These are phyloP conservation scores for Corvus moneduloides DNA, from an alignment of 2,113 vertebrate genomes.

Conservation along the genomic window DNA sequence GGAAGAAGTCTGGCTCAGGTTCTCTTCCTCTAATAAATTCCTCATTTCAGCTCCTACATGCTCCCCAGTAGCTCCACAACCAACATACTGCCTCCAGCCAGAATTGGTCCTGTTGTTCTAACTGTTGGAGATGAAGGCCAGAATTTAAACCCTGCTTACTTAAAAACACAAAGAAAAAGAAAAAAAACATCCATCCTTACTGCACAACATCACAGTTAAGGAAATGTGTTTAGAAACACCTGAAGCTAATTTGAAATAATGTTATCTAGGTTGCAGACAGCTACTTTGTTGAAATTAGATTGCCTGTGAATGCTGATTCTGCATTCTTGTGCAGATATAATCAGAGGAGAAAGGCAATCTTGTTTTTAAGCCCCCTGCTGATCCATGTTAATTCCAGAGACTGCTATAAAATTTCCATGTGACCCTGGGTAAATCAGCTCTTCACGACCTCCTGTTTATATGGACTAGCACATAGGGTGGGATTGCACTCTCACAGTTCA, in stretches of 20 bases:
- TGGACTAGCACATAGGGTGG: neutral
- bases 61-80: neutral
- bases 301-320: neutral
- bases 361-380: slow-evolving; percentile 34
- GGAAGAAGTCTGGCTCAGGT: neutral
- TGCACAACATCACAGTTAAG: neutral
- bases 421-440: neutral
- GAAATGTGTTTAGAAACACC: neutral
- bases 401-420: neutral
- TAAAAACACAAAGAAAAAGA: neutral
- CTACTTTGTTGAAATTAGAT: neutral
- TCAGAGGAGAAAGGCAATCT: slow-evolving; percentile 10
- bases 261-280: neutral
- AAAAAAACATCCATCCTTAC: neutral
- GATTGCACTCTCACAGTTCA: neutral
- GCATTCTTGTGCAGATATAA: slow-evolving; percentile 14
- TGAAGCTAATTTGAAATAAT: neutral
- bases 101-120: neutral
- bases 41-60: neutral
- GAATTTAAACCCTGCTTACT: neutral
- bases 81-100: neutral
- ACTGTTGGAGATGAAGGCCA: neutral
- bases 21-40: slow-evolving; percentile 9
- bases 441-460: neutral
- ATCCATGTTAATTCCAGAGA: slow-evolving; percentile 8